These are phyloP conservation scores for Drosophila tani DNA, from an alignment of 1,140 invertebrate species.

Conservation along the genomic window DNA sequence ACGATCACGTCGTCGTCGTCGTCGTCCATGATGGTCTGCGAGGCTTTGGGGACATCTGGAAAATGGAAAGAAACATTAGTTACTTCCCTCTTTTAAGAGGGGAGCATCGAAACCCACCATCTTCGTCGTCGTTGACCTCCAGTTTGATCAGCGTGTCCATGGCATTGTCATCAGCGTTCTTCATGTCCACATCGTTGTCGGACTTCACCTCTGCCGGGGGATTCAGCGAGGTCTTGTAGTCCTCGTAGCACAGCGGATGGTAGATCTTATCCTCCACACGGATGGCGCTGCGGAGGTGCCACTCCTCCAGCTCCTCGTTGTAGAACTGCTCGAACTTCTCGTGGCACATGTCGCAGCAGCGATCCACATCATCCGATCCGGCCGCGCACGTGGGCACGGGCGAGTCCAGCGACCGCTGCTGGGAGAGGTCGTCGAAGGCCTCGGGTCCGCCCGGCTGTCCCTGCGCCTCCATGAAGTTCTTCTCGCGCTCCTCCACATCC, in stretches of 20 bases:
- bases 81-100: fast-evolving
- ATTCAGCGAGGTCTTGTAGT: slow-evolving; percentile 88
- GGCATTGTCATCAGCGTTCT: slow-evolving; percentile 77
- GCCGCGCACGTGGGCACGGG: slow-evolving; percentile 76
- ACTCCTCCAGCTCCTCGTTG: slow-evolving; percentile 98
- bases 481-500: slow-evolving; percentile 95
- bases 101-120: slow-evolving; percentile 34
- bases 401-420: slow-evolving; percentile 74
- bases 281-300: slow-evolving; percentile 95
- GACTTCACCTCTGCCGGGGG: slow-evolving; percentile 39
- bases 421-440: slow-evolving; percentile 81
- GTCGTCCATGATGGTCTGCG: slow-evolving; percentile 45
- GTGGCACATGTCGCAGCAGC: slow-evolving; percentile 93
- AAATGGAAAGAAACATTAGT: not conserved
- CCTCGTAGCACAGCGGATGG: slow-evolving; percentile 96
- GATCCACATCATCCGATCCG: slow-evolving; percentile 87
- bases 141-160: slow-evolving; percentile 77
- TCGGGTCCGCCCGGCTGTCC: slow-evolving; percentile 87
- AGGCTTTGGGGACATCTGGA: slow-evolving; percentile 29
- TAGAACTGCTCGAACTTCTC: slow-evolving; percentile 97
- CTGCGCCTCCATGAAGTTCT: slow-evolving; percentile 95
- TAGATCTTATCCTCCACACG: slow-evolving; percentile 92
- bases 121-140: slow-evolving; percentile 62
- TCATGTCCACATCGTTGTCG: slow-evolving; percentile 59
- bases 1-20: slow-evolving; percentile 85